These are phyloP conservation scores for Spilogale gracilis DNA, from an alignment of 2,113 vertebrate species.

Conservation along the genomic window DNA sequence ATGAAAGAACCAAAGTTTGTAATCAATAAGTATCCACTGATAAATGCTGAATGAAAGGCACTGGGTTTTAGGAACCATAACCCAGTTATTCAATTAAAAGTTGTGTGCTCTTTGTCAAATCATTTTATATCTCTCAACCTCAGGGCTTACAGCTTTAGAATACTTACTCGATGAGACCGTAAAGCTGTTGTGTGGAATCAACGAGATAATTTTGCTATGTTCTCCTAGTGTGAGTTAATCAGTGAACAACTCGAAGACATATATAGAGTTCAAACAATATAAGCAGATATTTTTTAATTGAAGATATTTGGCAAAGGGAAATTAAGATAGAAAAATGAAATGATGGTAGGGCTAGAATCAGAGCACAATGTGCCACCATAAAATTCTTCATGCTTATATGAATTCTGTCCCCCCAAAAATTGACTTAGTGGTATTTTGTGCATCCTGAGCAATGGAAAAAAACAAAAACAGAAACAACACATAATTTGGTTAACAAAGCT, in stretches of 20 bases:
- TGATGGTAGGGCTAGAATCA: neutral
- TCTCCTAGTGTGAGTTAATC: neutral
- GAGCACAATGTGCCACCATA: neutral
- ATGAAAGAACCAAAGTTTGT: neutral
- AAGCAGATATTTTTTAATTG: neutral
- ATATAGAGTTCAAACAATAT: neutral
- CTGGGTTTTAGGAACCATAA: neutral
- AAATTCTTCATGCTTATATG: neutral
- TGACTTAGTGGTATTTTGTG: neutral
- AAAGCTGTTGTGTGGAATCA: neutral
- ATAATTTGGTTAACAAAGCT: neutral
- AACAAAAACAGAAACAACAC: neutral
- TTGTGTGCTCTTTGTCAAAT: neutral
- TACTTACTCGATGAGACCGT: neutral
- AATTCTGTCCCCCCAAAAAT: neutral
- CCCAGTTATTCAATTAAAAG: neutral
- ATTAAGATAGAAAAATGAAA: neutral
- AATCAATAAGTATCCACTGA: neutral
- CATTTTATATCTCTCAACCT: neutral
- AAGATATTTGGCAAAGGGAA: neutral
- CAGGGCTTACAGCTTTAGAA: neutral
- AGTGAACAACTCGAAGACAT: neutral
- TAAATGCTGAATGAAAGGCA: neutral
- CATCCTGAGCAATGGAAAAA: neutral
- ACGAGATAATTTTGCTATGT: neutral